A percentile compares a stretch with the other conserved stretches of the same genome.
These are phyloP conservation scores for Mus spicilegus DNA, from an alignment of 2,113 vertebrate species.

Conservation along the genomic window DNA sequence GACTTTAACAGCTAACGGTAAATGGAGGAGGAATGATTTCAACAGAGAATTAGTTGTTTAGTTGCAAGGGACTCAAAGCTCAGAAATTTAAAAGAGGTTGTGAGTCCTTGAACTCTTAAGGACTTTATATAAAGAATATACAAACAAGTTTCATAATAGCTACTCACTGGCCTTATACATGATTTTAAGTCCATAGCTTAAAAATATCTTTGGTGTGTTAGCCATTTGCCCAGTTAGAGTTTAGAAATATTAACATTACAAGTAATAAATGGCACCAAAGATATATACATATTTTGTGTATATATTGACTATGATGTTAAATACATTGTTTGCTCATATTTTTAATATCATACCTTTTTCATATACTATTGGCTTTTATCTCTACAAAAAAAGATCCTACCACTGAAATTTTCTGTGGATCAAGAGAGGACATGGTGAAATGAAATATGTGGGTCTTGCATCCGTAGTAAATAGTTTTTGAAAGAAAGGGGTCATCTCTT, in stretches of 20 bases:
- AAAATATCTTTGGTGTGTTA: slow-evolving; percentile 26
- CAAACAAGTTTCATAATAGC: slow-evolving; percentile 38
- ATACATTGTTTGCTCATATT: slow-evolving; percentile 52
- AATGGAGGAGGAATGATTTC: slow-evolving; percentile 35
- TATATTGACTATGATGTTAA: neutral
- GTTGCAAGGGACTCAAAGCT: slow-evolving; percentile 55
- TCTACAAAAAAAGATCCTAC: slow-evolving; percentile 75
- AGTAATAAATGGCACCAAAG: slow-evolving; percentile 39
- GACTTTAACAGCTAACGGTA: neutral
- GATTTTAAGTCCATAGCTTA: slow-evolving; percentile 52
- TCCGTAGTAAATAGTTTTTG: slow-evolving; percentile 86
- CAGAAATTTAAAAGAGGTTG: slow-evolving; percentile 35
- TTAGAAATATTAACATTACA: slow-evolving; percentile 51
- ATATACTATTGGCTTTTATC: slow-evolving; percentile 75
- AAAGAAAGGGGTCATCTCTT: slow-evolving; percentile 86
- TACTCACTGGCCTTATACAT: slow-evolving; percentile 2
- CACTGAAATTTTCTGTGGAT: slow-evolving; percentile 75
- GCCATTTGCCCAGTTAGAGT: neutral
- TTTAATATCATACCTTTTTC: slow-evolving; percentile 69
- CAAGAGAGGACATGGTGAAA: slow-evolving; percentile 81
- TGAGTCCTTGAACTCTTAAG: slow-evolving; percentile 41
- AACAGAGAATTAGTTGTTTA: neutral
- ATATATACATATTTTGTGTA: neutral
- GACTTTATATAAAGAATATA: slow-evolving; percentile 54
- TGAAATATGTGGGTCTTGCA: slow-evolving; percentile 81